These are phyloP conservation scores for Stichodactyla helianthus DNA, from an alignment of 64 coral and sea anemone genomes.

Conservation along the genomic window DNA sequence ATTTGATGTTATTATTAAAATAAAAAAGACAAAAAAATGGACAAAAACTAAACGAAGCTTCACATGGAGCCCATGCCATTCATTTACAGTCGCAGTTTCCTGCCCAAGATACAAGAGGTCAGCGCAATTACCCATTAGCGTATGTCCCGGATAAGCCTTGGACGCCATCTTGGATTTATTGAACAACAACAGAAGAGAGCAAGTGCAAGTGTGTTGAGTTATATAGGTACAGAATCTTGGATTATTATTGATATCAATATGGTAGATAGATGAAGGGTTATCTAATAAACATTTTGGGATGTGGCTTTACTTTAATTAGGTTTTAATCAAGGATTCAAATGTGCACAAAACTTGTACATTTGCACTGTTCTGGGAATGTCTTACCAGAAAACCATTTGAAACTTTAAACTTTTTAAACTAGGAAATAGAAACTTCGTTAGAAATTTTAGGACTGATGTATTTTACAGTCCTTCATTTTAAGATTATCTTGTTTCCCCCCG, in stretches of 20 bases:
- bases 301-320: neutral
- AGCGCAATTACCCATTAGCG: neutral
- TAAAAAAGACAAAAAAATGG: neutral
- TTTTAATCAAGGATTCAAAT: neutral
- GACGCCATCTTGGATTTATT: conserved; percentile 4
- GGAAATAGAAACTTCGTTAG: neutral
- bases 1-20: neutral
- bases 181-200: neutral
- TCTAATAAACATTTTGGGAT: neutral
- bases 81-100: neutral
- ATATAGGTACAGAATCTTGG: neutral
- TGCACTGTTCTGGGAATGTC: neutral
- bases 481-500: too few relatives aligned
- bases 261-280: neutral
- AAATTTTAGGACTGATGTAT: too few relatives aligned
- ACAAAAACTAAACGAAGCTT: neutral
- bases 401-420: neutral
- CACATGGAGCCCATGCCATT: neutral
- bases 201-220: neutral
- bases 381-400: too few relatives aligned
- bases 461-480: too few relatives aligned
- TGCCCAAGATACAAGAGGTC: neutral
- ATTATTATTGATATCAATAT: neutral
- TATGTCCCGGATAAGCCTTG: neutral
- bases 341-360: neutral